These are phyloP conservation scores for Ptilorrhoa leucosticta DNA, from an alignment of 2,113 vertebrate genomes.

Conservation along the genomic window DNA sequence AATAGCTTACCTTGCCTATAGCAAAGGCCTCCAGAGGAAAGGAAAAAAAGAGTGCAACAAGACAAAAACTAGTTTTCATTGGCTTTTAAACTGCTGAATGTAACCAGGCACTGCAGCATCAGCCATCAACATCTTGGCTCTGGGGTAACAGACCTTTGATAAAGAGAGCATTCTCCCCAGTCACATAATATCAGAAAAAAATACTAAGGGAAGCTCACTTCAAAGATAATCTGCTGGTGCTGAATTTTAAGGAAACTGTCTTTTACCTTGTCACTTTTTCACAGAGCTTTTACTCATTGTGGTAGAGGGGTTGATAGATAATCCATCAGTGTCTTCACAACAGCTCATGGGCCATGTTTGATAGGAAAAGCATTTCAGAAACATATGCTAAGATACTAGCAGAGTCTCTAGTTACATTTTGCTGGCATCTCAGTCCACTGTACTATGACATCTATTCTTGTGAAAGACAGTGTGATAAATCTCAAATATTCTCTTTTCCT, in stretches of 20 bases:
- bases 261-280: background rate
- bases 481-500: background rate
- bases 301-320: background rate
- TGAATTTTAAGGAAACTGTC: background rate
- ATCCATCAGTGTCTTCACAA: background rate
- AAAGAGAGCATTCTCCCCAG: background rate
- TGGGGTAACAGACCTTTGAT: slow-evolving; percentile 6
- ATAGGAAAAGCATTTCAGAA: background rate
- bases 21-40: background rate
- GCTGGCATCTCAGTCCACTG: background rate
- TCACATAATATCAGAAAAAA: slow-evolving; percentile 14
- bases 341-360: background rate
- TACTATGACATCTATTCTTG: background rate
- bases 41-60: background rate
- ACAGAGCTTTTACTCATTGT: background rate
- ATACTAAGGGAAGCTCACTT: background rate
- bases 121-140: background rate
- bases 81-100: background rate
- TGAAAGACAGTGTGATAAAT: background rate
- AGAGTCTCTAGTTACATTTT: background rate
- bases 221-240: background rate
- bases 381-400: background rate
- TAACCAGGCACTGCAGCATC: background rate
- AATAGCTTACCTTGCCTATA: background rate
- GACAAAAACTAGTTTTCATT: slow-evolving; percentile 3